Evolutionary conservation across 2,888 invertebrate species (phyloP), one percentile per base, ranked within the genome.

Genomic region (Tanytarsus gracilentus): DNA sequence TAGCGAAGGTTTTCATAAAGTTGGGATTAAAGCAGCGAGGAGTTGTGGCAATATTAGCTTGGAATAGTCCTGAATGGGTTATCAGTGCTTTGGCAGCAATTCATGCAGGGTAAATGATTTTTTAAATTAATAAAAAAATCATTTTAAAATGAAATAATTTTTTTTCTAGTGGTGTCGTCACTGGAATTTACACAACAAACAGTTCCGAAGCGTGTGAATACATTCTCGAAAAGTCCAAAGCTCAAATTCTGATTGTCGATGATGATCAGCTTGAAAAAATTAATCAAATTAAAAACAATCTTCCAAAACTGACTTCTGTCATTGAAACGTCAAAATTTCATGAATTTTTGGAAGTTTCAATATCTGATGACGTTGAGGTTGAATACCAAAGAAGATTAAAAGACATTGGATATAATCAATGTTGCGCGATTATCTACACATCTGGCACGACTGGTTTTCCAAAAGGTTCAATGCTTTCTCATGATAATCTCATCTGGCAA

Each of bases 141-240:
- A n/a, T n/a, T n/a, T n/a, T n/a, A n/a, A n/a, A n/a, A n/a, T n/a
- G n/a, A n/a, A n/a, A n/a, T n/a, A n/a, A 14, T 64, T 62, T 63
- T 65, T 65, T 67, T 71, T 70, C 18, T 68, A 88, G 87, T 55
- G 91, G 91, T 63, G 82, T 88, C 65, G 85, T 88, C 7, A 84
- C 86, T 50, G 94, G 94, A 62, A 86, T 95, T 68, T 95, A 95
- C 74, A 89, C 92, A 5, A 95, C 94, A 55, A 95, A 94, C 74
- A 85, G 87, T 0, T 76, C 89, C 0, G 91, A 93, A 63, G 87
- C 93, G 0, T 92, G 92, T 69, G 79, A 79, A 67, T 85, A 88
- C 72, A 88, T 90, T 66, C 79, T 88, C 11, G 72, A 79, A 36
- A 82, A 81, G 63, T 87, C 88, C 53, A 76, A 79, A 61, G 86